A percentile compares a stretch with the other conserved stretches of the same genome.
Conservation (phyloP, 2,797 vertebrate species). For the Scolopax bukidnonensis region DNA sequence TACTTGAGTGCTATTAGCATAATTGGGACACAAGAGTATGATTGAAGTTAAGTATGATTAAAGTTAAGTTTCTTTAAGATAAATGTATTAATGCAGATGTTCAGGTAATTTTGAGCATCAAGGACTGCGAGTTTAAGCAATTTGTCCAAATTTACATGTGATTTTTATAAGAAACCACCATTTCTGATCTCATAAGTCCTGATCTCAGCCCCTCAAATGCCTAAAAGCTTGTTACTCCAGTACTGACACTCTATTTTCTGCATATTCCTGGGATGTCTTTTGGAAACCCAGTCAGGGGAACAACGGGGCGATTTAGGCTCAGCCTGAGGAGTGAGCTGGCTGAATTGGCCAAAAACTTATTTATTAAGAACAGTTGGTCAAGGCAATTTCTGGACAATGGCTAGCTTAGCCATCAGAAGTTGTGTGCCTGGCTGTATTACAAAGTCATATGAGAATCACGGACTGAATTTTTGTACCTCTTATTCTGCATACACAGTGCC, state of each 20-base stretch:
- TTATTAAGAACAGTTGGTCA: not conserved
- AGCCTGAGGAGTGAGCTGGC: not conserved
- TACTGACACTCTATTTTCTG: not conserved
- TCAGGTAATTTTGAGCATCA: constrained; percentile 1
- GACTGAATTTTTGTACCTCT: not conserved
- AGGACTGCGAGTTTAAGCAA: not conserved
- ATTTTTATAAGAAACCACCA: not conserved
- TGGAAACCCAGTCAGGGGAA: not conserved
- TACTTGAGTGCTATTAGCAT: constrained; percentile 25
- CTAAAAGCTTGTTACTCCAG: not conserved
- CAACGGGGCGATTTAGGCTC: not conserved
- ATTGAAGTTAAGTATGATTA: constrained; percentile 12
- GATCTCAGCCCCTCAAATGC: not conserved
- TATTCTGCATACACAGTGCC: not conserved
- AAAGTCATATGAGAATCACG: not conserved
- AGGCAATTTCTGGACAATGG: not conserved
- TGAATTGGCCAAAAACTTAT: not conserved
- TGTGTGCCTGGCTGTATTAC: not conserved
- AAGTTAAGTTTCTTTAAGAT: constrained; percentile 19
- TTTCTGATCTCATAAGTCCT: not conserved
- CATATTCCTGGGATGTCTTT: not conserved
- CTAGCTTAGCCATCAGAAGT: not conserved
- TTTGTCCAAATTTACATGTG: not conserved
- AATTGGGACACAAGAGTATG: constrained; percentile 4
- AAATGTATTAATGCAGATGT: constrained; percentile 7